Evolutionary conservation across 2,888 invertebrate genomes (phyloP), one percentile per base, ranked within the genome.

Genomic region (Electrophaes corylata): DNA sequence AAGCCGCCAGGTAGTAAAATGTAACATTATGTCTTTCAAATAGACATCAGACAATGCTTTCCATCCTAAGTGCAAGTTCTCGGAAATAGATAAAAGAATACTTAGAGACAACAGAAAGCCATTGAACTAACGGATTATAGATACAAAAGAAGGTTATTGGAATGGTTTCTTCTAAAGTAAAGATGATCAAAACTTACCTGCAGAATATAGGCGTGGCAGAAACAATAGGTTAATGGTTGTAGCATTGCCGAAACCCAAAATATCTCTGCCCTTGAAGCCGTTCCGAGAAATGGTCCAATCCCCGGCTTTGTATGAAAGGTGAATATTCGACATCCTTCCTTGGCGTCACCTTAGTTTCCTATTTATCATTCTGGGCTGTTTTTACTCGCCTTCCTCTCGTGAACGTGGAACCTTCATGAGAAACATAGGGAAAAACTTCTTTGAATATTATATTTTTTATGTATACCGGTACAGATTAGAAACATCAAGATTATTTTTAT

Each of bases 161-260:
- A 49, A 52, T 55, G 23, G 5, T 23, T 23, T 6, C 3, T 23
- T 23, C 23, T 23, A n/a, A n/a, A n/a, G n/a, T 31, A 23, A 44
- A 45, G 23, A 45, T 39, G 35, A 23, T 51, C 33, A 10, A 44
- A 49, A 49, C 55, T 49, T 67, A 63, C 67, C 66, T 66, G 64
- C 58, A 41, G 8, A 14, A 10, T 19, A 14, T 11, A 39, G 46
- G 57, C 49, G 43, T 44, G 26, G 53, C 46, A 59, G 56, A 64
- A 67, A 67, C 62, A 62, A 67, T 59, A 58, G 63, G 43, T 67
- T 62, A 59, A 60, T 59, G 58, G 66, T 8, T 46, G 20, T 14
- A 39, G 40, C 40, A 56, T 49, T 61, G 63, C 50, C 57, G 62
- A 61, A 60, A 62, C 62, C 56, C 59, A 61, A 65, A 65, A 63